Evolutionary conservation across 2,113 vertebrate species (phyloP).

Genomic region (Tursiops truncatus): DNA sequence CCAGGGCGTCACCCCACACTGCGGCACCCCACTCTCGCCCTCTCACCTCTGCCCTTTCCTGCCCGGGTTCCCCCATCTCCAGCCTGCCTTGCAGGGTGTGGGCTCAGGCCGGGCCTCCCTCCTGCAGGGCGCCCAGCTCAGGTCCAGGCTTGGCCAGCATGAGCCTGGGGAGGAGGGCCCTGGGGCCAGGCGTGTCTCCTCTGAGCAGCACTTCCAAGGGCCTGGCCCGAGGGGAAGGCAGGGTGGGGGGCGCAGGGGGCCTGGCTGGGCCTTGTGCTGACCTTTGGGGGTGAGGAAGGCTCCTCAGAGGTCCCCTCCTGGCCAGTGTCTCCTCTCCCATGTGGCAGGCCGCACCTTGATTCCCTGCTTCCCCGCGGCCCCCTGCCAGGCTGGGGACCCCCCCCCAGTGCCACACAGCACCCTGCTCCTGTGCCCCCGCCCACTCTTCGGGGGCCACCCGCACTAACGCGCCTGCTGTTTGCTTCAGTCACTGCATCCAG

Average conservation of each 20-base stretch:
- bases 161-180: not conserved
- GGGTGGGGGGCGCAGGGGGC: not conserved
- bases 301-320: not conserved
- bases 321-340: not conserved
- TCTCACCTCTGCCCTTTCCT: not conserved
- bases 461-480: conserved; percentile 84
- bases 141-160: not conserved
- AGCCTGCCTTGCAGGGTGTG: not conserved
- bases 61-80: not conserved
- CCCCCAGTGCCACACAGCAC: not conserved
- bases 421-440: not conserved
- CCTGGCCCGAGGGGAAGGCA: not conserved
- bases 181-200: not conserved
- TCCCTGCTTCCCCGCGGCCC: not conserved
- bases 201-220: not conserved
- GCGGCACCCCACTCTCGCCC: not conserved
- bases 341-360: not conserved
- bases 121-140: not conserved
- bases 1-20: not conserved
- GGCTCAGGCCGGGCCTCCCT: not conserved
- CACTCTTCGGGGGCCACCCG: not conserved
- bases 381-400: not conserved
- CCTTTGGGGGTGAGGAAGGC: not conserved
- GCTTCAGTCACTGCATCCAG: conserved; percentile 98
- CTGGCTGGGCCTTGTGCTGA: not conserved